phyloP scores from a whole-genome alignment of 2,888 invertebrate species.

The Protonemura montana region DNA sequence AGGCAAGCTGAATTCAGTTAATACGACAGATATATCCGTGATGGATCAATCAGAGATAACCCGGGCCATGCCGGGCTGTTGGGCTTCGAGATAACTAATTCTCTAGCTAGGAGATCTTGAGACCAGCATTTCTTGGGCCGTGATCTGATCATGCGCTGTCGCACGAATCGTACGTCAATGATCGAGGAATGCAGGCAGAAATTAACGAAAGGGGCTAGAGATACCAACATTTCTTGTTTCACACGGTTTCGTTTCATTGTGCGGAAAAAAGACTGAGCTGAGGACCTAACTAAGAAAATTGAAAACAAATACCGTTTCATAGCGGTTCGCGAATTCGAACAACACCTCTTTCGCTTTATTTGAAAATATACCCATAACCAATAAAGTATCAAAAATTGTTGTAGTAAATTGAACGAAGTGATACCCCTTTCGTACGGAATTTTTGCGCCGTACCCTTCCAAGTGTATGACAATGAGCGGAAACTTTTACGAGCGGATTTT shows the following conservation, averaged over 20 bases:
- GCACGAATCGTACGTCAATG: no score
- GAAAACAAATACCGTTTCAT: background rate
- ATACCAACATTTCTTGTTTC: background rate
- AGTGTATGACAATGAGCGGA: background rate
- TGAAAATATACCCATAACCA: background rate
- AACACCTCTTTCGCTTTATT: background rate
- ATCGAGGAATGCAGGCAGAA: background rate
- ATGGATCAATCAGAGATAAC: background rate
- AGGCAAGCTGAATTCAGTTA: background rate
- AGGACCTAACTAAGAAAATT: background rate
- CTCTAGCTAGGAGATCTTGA: background rate
- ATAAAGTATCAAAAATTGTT: background rate
- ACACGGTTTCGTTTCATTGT: background rate
- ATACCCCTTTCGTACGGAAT: background rate
- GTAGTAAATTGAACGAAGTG: background rate
- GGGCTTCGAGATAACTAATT: background rate
- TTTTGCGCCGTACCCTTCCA: background rate
- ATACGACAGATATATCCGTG: background rate
- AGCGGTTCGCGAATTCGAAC: background rate
- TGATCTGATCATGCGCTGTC: no score
- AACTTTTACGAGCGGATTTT: background rate
- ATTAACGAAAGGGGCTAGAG: background rate
- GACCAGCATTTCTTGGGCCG: no score
- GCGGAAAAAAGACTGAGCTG: background rate
- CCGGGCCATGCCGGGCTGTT: background rate